Evolutionary conservation across 2,113 vertebrate genomes (phyloP).

Genomic region (Vidua chalybeata): DNA sequence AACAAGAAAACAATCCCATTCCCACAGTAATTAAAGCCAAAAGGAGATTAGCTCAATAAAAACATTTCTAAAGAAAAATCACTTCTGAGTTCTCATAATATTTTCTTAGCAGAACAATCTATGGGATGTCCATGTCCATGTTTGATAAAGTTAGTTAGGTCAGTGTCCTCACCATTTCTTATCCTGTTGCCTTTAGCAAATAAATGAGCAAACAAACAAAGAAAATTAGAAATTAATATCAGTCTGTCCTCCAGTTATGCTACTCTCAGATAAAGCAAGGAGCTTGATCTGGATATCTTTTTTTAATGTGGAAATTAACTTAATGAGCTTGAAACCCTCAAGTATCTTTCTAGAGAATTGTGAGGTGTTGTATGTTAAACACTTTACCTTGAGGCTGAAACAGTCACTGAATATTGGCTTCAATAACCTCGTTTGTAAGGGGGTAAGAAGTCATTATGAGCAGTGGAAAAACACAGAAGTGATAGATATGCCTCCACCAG

Average conservation of each 20-base stretch:
- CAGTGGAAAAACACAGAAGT: neutral
- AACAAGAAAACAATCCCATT: rapidly evolving
- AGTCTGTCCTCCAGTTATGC: neutral
- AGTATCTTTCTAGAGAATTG: neutral
- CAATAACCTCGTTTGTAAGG: neutral
- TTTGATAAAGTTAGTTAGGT: neutral
- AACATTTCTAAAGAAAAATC: neutral
- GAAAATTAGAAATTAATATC: neutral
- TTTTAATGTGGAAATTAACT: neutral
- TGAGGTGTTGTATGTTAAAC: neutral
- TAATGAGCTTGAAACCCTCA: neutral
- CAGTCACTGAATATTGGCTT: neutral
- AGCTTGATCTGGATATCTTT: neutral
- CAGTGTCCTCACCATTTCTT: neutral
- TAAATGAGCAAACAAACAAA: neutral
- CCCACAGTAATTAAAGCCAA: neutral
- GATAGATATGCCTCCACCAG: neutral
- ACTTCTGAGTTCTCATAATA: neutral
- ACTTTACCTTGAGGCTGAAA: neutral
- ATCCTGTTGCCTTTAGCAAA: neutral
- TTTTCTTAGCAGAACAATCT: neutral
- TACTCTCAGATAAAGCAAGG: neutral
- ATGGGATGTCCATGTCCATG: neutral
- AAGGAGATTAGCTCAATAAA: neutral
- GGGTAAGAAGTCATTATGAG: neutral